Conservation (phyloP, 2,888 invertebrate species). For the Dorcus hopei region DNA sequence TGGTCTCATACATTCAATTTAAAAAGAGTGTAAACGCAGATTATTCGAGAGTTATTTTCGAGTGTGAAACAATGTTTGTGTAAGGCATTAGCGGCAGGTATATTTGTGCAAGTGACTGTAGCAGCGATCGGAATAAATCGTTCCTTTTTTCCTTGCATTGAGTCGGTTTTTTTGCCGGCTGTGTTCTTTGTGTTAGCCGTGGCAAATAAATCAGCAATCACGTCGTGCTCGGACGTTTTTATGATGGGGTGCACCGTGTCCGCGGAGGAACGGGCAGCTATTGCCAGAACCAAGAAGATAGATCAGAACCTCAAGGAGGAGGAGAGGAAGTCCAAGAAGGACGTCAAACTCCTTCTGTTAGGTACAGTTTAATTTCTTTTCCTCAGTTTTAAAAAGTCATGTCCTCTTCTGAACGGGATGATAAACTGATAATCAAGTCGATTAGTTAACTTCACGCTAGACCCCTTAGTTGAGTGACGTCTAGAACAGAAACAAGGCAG, state of each 20-base stretch:
- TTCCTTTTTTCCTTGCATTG: neutral
- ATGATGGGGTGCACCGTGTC: conserved; percentile 99
- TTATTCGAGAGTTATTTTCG: too few relatives aligned
- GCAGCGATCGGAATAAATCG: neutral
- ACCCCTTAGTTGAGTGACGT: too few relatives aligned
- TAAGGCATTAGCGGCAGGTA: neutral
- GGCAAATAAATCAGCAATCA: conserved; percentile 28
- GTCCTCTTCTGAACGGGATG: too few relatives aligned
- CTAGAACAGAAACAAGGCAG: too few relatives aligned
- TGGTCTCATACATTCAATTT: too few relatives aligned
- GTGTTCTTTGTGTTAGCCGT: neutral
- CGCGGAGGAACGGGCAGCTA: conserved; percentile 97
- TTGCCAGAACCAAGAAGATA: conserved; percentile 95
- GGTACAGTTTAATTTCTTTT: conserved; percentile 60
- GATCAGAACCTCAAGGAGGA: conserved; percentile 98
- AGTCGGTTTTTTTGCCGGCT: neutral
- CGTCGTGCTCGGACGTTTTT: conserved; percentile 44
- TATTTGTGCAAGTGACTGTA: neutral
- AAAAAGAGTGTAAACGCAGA: too few relatives aligned
- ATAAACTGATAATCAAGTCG: too few relatives aligned
- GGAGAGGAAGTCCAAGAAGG: conserved; percentile 97
- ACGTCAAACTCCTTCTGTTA: conserved; percentile 95
- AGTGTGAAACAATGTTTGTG: neutral
- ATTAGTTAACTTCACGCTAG: too few relatives aligned
- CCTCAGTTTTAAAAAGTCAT: neutral